Evolutionary conservation across 2,113 vertebrate genomes (phyloP).

Genomic region (Charina bottae): DNA sequence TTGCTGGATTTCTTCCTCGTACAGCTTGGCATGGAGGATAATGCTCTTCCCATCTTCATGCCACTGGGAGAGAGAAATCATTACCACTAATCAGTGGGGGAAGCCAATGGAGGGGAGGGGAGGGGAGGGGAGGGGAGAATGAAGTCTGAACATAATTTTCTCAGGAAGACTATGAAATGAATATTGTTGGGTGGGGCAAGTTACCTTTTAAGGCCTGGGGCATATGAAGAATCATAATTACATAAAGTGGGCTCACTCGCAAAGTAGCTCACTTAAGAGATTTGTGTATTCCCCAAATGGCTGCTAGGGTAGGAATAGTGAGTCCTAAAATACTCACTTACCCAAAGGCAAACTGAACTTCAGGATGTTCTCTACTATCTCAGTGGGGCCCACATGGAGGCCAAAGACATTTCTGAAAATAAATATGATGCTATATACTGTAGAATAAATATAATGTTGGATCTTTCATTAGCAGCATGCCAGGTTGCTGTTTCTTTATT

Average conservation of each 20-base stretch:
- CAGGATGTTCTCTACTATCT: too few species aligned
- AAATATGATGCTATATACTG: not conserved
- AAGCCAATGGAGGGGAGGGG: not conserved
- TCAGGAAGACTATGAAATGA: not conserved
- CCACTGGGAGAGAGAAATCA: not conserved
- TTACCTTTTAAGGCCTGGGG: not conserved
- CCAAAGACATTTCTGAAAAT: too few species aligned
- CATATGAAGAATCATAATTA: not conserved
- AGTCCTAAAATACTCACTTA: too few species aligned
- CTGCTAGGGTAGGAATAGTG: too few species aligned
- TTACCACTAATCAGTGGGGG: too few species aligned
- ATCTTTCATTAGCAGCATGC: not conserved
- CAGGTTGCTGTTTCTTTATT: not conserved
- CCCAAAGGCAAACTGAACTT: too few species aligned
- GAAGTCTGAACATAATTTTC: not conserved
- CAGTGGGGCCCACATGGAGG: too few species aligned
- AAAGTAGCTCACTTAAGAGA: not conserved
- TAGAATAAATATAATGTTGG: too few species aligned
- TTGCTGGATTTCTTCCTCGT: constrained; percentile 42
- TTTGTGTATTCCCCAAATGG: too few species aligned
- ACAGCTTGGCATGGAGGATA: constrained; percentile 10
- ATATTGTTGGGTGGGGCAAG: not conserved
- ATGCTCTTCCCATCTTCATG: constrained; percentile 22
- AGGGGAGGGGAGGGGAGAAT: not conserved
- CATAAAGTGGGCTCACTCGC: not conserved